Evolutionary conservation across 30 jellyfish, hydroid and myxozoan species (phyloP).

Genomic region (Hydractinia echinata): DNA sequence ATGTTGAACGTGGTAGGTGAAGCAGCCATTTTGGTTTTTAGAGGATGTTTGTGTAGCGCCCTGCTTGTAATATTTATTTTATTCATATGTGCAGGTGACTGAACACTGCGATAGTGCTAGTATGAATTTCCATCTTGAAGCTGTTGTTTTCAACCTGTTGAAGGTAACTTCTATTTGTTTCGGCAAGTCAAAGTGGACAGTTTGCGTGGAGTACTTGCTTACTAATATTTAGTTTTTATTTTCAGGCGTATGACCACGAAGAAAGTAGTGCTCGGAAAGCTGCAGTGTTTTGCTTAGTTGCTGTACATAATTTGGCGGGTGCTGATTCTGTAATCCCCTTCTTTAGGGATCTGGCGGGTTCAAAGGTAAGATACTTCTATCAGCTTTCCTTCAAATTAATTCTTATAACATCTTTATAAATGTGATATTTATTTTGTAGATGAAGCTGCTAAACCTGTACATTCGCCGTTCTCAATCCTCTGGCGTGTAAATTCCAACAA

Average conservation of each 20-base stretch:
- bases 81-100: slow-evolving; percentile 11
- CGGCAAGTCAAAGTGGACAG: not conserved
- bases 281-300: slow-evolving; percentile 89
- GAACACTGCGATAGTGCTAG: slow-evolving; percentile 32
- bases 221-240: not conserved
- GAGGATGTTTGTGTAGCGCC: too few relatives aligned
- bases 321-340: slow-evolving; percentile 63
- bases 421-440: slow-evolving; percentile 36
- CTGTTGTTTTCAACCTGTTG: slow-evolving; percentile 34
- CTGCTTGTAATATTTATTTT: too few relatives aligned
- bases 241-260: slow-evolving; percentile 83
- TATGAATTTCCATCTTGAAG: slow-evolving; percentile 24
- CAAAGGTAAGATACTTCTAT: slow-evolving; percentile 56
- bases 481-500: slow-evolving; percentile 3
- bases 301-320: slow-evolving; percentile 85
- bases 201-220: not conserved
- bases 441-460: slow-evolving; percentile 75
- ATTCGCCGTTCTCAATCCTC: slow-evolving; percentile 79
- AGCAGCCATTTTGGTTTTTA: not conserved
- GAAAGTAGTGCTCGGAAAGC: slow-evolving; percentile 95
- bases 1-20: slow-evolving; percentile 71
- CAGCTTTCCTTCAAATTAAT: not conserved
- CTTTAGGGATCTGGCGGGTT: slow-evolving; percentile 67
- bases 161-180: slow-evolving; percentile 24
- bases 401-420: not conserved